phyloP scores from a whole-genome alignment of 1,140 invertebrate genomes.

The Littorina saxatilis region DNA sequence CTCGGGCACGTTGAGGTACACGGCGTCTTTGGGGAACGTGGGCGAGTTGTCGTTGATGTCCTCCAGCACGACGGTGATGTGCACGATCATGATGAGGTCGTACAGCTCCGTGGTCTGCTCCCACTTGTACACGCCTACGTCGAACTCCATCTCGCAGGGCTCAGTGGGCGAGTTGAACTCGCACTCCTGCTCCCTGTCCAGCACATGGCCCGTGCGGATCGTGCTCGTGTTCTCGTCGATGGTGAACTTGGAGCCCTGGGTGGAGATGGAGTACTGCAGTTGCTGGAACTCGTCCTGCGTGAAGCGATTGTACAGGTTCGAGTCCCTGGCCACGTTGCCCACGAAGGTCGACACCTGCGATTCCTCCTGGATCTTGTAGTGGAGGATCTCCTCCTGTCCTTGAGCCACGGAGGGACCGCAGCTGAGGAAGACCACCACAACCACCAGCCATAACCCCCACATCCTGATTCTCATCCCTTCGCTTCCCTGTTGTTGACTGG shows the following conservation, averaged over 20 bases:
- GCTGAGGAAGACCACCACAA: neutral
- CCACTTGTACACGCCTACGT: slow-evolving; percentile 60
- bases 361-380: slow-evolving; percentile 61
- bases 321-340: slow-evolving; percentile 66
- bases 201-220: slow-evolving; percentile 52
- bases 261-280: slow-evolving; percentile 66
- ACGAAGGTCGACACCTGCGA: slow-evolving; percentile 59
- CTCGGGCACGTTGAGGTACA: slow-evolving; percentile 74
- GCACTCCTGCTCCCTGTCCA: slow-evolving; percentile 66
- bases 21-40: slow-evolving; percentile 78
- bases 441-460: neutral
- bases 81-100: slow-evolving; percentile 66
- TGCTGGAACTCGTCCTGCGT: slow-evolving; percentile 56
- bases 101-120: slow-evolving; percentile 46
- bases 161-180: slow-evolving; percentile 44
- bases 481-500: neutral
- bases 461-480: no score
- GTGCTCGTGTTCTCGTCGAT: slow-evolving; percentile 66
- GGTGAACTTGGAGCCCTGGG: slow-evolving; percentile 58
- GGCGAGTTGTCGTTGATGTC: slow-evolving; percentile 97
- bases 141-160: slow-evolving; percentile 59
- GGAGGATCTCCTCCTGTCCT: slow-evolving; percentile 38
- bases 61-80: slow-evolving; percentile 63
- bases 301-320: slow-evolving; percentile 59
- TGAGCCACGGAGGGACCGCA: neutral